phyloP scores from a whole-genome alignment of 2,797 vertebrate genomes.

The Philypnodon macrostomus region DNA sequence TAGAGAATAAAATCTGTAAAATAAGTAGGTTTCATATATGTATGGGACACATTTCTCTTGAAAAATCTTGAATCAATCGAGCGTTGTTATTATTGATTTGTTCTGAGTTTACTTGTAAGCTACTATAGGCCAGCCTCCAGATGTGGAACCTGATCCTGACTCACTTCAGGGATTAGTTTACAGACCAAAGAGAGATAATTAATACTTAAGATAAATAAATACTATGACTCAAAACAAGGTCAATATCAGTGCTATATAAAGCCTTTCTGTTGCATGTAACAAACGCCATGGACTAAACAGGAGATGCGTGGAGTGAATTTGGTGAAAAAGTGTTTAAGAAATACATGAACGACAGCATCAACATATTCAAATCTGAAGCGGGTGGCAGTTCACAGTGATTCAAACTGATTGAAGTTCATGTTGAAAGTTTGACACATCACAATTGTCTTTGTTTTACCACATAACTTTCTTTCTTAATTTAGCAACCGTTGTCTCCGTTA shows the following conservation, averaged over 20 bases:
- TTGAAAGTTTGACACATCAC: slow-evolving; percentile 31
- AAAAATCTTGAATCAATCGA: no score
- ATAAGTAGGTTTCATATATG: no score
- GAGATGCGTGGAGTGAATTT: no score
- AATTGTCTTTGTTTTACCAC: slow-evolving; percentile 15
- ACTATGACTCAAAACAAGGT: slow-evolving; percentile 57
- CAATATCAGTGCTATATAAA: no score
- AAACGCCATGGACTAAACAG: slow-evolving; percentile 15
- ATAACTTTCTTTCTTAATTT: slow-evolving; percentile 16
- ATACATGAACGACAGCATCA: not conserved
- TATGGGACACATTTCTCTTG: no score
- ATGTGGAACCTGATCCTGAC: slow-evolving; percentile 52
- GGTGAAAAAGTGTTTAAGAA: not conserved
- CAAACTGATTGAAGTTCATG: slow-evolving; percentile 11
- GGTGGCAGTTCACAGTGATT: slow-evolving; percentile 2
- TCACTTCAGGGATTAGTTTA: slow-evolving; percentile 50
- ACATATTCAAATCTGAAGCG: not conserved
- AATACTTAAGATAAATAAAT: slow-evolving; percentile 19
- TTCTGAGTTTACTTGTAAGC: slow-evolving; percentile 28
- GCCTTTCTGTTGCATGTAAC: no score
- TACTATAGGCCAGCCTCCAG: slow-evolving; percentile 46
- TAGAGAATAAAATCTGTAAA: no score
- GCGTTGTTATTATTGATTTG: no score
- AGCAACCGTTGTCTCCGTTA: slow-evolving; percentile 29
- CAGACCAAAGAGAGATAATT: no score